A percentile compares a stretch with the other conserved stretches of the same genome.
Conservation (phyloP, 2,797 vertebrate species). For the Crocidura indochinensis region DNA sequence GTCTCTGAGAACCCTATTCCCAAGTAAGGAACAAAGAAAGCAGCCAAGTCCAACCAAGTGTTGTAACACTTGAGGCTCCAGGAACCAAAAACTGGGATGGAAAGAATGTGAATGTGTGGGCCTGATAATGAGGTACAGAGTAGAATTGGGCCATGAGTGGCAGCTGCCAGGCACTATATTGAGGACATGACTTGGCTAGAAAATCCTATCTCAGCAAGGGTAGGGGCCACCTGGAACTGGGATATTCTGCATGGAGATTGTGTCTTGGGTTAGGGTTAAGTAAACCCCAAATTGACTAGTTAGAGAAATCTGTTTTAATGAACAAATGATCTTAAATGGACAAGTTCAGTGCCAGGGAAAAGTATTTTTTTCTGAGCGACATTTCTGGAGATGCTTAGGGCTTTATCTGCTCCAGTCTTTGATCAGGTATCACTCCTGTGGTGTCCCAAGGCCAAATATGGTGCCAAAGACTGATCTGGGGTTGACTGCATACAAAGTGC, state of each 20-base stretch:
- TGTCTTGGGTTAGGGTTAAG: not conserved
- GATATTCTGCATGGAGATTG: too few relatives aligned
- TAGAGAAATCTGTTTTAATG: conserved; percentile 31
- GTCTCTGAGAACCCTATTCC: not conserved
- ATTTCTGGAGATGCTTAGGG: too few relatives aligned
- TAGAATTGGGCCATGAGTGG: not conserved
- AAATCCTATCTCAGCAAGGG: not conserved
- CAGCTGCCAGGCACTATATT: not conserved
- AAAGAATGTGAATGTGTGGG: not conserved
- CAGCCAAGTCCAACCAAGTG: not conserved
- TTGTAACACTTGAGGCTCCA: not conserved
- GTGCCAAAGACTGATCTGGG: too few relatives aligned
- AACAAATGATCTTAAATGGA: conserved; percentile 4
- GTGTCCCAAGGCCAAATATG: too few relatives aligned
- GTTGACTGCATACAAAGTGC: too few relatives aligned
- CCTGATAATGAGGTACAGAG: not conserved
- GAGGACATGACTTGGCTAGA: not conserved
- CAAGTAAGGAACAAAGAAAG: not conserved
- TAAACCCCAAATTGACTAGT: not conserved
- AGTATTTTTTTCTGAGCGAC: not conserved
- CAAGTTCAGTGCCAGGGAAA: conserved; percentile 30
- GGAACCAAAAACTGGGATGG: not conserved
- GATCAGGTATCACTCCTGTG: too few relatives aligned
- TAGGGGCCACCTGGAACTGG: not conserved
- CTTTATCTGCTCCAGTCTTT: too few relatives aligned